These are phyloP conservation scores for Cephus runcator DNA, from an alignment of 2,888 invertebrate species.

Conservation along the genomic window DNA sequence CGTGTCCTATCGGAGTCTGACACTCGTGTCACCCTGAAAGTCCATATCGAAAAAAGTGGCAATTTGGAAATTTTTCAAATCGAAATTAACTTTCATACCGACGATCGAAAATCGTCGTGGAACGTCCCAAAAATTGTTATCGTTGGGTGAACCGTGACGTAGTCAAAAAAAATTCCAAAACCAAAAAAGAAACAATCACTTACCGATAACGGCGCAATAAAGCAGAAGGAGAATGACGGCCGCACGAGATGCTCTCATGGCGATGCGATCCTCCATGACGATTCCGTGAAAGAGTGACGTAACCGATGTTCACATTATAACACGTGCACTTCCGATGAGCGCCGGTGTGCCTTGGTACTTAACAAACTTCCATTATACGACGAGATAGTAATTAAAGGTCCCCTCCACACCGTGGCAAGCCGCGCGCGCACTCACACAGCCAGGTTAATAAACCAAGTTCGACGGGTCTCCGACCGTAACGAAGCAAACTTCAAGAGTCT, in stretches of 20 bases:
- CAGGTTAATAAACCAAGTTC: not conserved
- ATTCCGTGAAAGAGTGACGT: constrained; percentile 16
- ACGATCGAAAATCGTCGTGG: not conserved
- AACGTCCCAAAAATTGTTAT: rapidly evolving
- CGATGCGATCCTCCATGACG: constrained; percentile 25
- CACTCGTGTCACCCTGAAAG: not conserved
- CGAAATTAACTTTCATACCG: not conserved
- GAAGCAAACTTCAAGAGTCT: not conserved
- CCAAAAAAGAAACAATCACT: constrained; percentile 31
- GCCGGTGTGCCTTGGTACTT: constrained; percentile 30
- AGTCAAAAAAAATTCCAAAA: not conserved
- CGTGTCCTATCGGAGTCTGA: not conserved
- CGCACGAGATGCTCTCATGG: constrained; percentile 45
- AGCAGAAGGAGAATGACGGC: constrained; percentile 44
- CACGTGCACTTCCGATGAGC: constrained; percentile 22
- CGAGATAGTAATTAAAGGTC: constrained; percentile 42
- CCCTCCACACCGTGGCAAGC: not conserved
- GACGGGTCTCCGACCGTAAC: not conserved
- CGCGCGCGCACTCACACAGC: not conserved
- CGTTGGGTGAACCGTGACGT: not conserved
- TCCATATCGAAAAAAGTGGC: not conserved
- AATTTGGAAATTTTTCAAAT: not conserved
- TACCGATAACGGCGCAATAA: constrained; percentile 50
- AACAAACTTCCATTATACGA: constrained; percentile 47
- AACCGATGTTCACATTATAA: constrained; percentile 39